Evolutionary conservation across 2,113 vertebrate species (phyloP).

Genomic region (Dascyllus trimaculatus): DNA sequence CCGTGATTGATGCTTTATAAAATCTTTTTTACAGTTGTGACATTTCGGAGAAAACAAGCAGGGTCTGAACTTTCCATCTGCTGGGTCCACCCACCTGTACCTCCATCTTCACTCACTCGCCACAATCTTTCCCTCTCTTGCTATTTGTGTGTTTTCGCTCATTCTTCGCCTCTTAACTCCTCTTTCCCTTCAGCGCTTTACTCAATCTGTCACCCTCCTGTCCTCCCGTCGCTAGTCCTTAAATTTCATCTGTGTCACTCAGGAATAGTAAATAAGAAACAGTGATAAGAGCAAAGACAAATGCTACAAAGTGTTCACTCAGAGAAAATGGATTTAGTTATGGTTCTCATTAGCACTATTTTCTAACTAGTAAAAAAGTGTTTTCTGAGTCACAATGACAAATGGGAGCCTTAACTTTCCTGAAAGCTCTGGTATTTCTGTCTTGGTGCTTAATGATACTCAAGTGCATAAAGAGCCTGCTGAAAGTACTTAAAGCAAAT

Average conservation of each 20-base stretch:
- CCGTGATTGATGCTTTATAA: conserved; percentile 80
- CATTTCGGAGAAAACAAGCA: conserved; percentile 85
- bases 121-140: conserved; percentile 51
- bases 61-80: conserved; percentile 82
- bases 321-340: too few relatives aligned
- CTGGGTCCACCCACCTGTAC: conserved; percentile 47
- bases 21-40: conserved; percentile 78
- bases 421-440: too few relatives aligned
- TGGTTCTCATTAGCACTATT: too few relatives aligned
- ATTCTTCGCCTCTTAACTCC: conserved; percentile 9
- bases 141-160: background rate
- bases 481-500: too few relatives aligned
- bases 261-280: too few relatives aligned
- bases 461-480: too few relatives aligned
- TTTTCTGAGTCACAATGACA: too few relatives aligned
- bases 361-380: too few relatives aligned
- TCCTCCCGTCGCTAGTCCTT: conserved; percentile 49
- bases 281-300: too few relatives aligned
- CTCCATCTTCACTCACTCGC: conserved; percentile 29
- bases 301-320: too few relatives aligned
- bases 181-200: background rate
- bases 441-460: too few relatives aligned
- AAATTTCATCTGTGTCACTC: conserved; percentile 24
- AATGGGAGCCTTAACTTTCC: too few relatives aligned
- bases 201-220: background rate